These are phyloP conservation scores for Scortum barcoo DNA, from an alignment of 2,113 vertebrate genomes.

Conservation along the genomic window DNA sequence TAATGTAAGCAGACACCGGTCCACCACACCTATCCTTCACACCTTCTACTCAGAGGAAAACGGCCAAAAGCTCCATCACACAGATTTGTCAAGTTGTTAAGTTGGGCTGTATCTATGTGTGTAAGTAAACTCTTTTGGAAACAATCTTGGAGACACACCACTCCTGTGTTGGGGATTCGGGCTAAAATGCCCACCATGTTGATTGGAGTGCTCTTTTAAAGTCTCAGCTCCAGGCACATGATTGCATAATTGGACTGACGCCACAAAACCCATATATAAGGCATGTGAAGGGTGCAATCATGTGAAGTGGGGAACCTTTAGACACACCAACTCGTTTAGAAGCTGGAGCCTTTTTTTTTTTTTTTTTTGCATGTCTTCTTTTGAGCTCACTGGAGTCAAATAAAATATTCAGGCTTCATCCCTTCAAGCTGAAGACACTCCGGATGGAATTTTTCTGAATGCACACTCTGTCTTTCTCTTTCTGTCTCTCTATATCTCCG, in stretches of 20 bases:
- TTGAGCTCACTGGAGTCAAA: conserved; percentile 60
- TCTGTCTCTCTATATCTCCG: conserved; percentile 24
- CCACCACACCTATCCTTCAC: not conserved
- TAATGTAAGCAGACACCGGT: not conserved
- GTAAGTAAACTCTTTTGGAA: not conserved
- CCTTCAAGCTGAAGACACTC: conserved; percentile 66
- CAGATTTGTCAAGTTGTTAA: not conserved
- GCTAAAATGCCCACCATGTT: conserved; percentile 33
- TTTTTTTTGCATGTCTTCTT: conserved; percentile 27
- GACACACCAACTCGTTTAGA: conserved; percentile 36
- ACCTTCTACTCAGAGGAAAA: conserved; percentile 7
- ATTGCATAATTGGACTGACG: conserved; percentile 51
- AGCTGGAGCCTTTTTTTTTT: not conserved
- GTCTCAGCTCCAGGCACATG: conserved; percentile 27
- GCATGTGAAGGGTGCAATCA: conserved; percentile 56
- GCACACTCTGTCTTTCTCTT: conserved; percentile 51
- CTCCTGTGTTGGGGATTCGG: not conserved
- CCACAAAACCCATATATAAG: conserved; percentile 26
- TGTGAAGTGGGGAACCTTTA: conserved; percentile 54
- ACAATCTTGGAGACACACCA: conserved; percentile 4
- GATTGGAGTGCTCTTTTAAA: conserved; percentile 54
- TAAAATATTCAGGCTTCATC: conserved; percentile 77
- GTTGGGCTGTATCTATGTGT: not conserved
- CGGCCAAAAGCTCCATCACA: not conserved
- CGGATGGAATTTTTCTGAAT: conserved; percentile 71